A percentile compares a stretch with the other conserved stretches of the same genome.
phyloP scores from a whole-genome alignment of 2,888 invertebrate genomes.

The Pinctada fucata region DNA sequence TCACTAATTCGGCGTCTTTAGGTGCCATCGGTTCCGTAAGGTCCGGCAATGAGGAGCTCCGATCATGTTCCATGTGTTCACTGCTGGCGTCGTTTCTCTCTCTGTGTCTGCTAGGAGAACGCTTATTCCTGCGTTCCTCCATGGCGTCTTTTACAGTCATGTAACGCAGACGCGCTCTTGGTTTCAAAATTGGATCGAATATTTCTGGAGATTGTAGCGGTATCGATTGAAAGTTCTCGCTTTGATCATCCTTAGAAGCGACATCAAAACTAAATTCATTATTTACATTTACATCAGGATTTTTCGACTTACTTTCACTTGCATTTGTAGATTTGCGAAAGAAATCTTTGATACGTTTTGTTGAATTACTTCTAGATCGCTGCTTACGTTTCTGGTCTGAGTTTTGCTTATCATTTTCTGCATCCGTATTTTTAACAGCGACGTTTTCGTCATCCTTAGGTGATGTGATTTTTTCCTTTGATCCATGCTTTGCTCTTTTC shows the following conservation, averaged over 20 bases:
- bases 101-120: background rate
- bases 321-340: constrained; percentile 4
- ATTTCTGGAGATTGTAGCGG: background rate
- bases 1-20: background rate
- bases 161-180: background rate
- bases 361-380: constrained; percentile 14
- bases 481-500: background rate
- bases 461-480: background rate
- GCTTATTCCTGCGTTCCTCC: constrained; percentile 7
- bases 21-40: background rate
- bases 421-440: background rate
- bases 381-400: background rate
- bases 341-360: constrained; percentile 6
- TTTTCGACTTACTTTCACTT: background rate
- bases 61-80: background rate
- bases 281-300: background rate
- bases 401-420: background rate
- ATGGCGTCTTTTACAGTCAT: constrained; percentile 13
- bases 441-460: background rate
- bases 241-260: background rate
- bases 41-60: constrained; percentile 20
- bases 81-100: background rate
- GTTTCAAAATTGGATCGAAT: constrained; percentile 17
- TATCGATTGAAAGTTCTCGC: background rate
- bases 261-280: background rate